phyloP scores from a whole-genome alignment of 2,113 vertebrate genomes.

The Gadus macrocephalus region DNA sequence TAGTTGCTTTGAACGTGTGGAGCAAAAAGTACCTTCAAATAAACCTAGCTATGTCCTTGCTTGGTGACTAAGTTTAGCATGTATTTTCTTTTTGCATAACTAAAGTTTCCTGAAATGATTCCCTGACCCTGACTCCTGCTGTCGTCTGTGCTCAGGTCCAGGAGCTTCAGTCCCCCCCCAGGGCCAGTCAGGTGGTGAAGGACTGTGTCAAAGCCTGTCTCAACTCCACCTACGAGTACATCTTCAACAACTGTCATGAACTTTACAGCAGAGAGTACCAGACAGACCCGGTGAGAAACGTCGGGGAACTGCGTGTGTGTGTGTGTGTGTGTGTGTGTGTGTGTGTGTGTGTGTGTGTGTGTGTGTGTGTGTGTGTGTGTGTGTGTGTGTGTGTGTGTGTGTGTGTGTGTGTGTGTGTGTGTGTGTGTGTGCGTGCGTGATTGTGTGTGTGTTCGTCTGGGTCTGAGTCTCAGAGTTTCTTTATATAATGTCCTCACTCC shows the following conservation, averaged over 20 bases:
- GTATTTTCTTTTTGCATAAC: too few species aligned
- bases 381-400: conserved; percentile 11
- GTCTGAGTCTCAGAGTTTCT: not conserved
- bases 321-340: not conserved
- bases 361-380: conserved; percentile 8
- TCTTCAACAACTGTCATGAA: conserved; percentile 97
- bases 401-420: conserved; percentile 11
- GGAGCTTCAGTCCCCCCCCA: conserved; percentile 91
- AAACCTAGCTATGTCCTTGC: too few species aligned
- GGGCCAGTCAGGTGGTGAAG: conserved; percentile 97
- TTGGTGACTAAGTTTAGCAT: too few species aligned
- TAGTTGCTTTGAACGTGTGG: too few species aligned
- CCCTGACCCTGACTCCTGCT: not conserved
- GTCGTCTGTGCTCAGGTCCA: conserved; percentile 77
- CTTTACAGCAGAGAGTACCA: conserved; percentile 97
- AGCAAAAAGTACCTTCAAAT: too few species aligned
- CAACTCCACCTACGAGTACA: conserved; percentile 97
- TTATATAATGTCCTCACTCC: conserved; percentile 17
- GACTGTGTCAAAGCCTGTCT: conserved; percentile 97
- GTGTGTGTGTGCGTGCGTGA: not conserved
- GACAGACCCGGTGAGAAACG: conserved; percentile 68
- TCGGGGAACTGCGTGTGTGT: conserved; percentile 8
- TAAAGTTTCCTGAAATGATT: too few species aligned
- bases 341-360: conserved; percentile 12
- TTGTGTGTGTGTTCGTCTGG: conserved; percentile 4